Base-by-base conservation (phyloP, 2,888 invertebrate species). In the Rhynchonema sp. region DNA sequence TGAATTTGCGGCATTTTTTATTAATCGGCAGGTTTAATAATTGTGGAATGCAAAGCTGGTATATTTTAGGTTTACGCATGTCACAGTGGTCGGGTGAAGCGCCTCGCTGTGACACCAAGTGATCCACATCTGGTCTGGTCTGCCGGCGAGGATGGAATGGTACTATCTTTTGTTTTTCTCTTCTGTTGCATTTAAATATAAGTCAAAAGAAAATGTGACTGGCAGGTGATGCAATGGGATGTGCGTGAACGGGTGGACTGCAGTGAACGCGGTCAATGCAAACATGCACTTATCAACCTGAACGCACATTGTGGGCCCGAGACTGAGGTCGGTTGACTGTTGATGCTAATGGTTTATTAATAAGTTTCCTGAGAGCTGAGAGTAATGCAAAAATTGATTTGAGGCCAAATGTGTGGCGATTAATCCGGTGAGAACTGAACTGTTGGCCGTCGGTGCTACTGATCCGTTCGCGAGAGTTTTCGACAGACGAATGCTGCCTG, bases 401-500 rank as follows among this genome's bases (percentile, higher is more conserved):
- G 3, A 49, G 49, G 86, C 86, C 49, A 92, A 91, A 75, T 92
- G 91, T 72, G 79, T 94, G 63, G 83, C 89, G 0, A 81, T 92
- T 6, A 94, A 92, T 78, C 88, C 91, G 0, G 64, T 78, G 22
- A 78, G 80, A 59, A 84, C 91, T 0, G 85, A 64, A 46, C 59
- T 62, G 53, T 77, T 96, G 26, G 96, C 92, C 0, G 83, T 94
- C 1, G 94, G 94, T 1, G 87, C 88, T 1, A 92, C 89, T 73
- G 92, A 96, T 77, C 85, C 88, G 57, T 92, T 84, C 73, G 85
- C 91, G 28, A 79, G 94, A 1, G 76, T 98, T 58, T 98, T 88
- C 70, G 96, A 98, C 73, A 81, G 91, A 2, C 80, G 96, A n/a
- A 62, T 66, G 46, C n/a, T 57, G n/a, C n/a, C n/a, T n/a, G n/a